Percentiles rank a stretch among this genome's conserved stretches.
Conservation (phyloP, 2,113 vertebrate genomes). For the Aegotheles bennettii region DNA sequence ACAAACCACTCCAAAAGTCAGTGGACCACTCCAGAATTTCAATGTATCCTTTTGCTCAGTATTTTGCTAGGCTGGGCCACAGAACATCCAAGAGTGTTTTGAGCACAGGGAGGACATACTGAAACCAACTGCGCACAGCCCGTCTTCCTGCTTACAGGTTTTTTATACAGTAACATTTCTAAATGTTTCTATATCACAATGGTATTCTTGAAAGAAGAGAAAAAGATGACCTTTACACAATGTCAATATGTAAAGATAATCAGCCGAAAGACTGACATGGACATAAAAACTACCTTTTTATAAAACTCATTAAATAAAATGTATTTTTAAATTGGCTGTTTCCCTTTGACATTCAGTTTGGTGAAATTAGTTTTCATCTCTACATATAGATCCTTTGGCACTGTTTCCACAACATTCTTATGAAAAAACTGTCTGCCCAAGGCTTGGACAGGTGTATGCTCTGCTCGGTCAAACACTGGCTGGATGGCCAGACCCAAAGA, state of each 20-base stretch:
- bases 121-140: not conserved
- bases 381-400: not conserved
- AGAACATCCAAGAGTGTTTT: not conserved
- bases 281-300: not conserved
- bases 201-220: not conserved
- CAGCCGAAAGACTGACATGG: not conserved
- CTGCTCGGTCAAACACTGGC: no score
- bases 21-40: not conserved
- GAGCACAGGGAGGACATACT: not conserved
- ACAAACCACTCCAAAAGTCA: not conserved
- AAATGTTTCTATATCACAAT: not conserved
- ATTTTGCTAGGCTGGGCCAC: not conserved
- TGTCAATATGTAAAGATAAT: not conserved
- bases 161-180: not conserved
- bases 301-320: not conserved
- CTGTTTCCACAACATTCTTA: no score
- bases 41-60: not conserved
- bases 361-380: not conserved
- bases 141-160: rapidly evolving
- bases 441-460: no score
- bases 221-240: not conserved
- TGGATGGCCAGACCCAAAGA: no score
- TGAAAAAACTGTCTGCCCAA: no score
- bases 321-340: not conserved
- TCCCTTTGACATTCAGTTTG: not conserved